Evolutionary conservation across 2,113 vertebrate genomes (phyloP).

Genomic region (Physeter macrocephalus): DNA sequence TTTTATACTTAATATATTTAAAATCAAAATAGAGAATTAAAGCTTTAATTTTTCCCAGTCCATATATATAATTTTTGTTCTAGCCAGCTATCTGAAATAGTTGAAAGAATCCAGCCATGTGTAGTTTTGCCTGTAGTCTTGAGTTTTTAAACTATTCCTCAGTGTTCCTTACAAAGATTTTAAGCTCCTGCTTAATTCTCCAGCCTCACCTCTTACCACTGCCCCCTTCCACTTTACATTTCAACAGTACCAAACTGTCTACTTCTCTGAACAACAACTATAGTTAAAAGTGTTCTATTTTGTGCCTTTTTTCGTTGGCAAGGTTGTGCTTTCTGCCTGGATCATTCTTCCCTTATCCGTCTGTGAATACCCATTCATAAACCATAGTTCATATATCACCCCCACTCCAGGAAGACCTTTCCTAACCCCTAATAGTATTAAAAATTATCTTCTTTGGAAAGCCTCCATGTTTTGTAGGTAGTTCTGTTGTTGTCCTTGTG

Average conservation of each 20-base stretch:
- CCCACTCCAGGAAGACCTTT: not conserved
- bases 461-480: not conserved
- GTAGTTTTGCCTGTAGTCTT: not conserved
- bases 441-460: not conserved
- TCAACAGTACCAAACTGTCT: not conserved
- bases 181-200: not conserved
- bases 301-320: not conserved
- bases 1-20: not conserved
- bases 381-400: not conserved
- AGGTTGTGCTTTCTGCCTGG: not conserved
- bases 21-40: constrained; percentile 24
- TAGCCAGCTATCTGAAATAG: not conserved
- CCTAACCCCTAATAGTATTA: not conserved
- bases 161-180: not conserved
- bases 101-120: not conserved
- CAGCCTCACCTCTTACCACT: not conserved
- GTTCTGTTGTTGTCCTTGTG: not conserved
- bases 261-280: not conserved
- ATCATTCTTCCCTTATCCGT: not conserved
- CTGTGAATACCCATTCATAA: not conserved
- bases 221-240: not conserved
- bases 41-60: not conserved
- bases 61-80: not conserved
- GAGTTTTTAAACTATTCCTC: not conserved
- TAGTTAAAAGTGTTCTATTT: not conserved